These are phyloP conservation scores for Neomicropteryx cornuta DNA, from an alignment of 1,140 invertebrate species.

Conservation along the genomic window DNA sequence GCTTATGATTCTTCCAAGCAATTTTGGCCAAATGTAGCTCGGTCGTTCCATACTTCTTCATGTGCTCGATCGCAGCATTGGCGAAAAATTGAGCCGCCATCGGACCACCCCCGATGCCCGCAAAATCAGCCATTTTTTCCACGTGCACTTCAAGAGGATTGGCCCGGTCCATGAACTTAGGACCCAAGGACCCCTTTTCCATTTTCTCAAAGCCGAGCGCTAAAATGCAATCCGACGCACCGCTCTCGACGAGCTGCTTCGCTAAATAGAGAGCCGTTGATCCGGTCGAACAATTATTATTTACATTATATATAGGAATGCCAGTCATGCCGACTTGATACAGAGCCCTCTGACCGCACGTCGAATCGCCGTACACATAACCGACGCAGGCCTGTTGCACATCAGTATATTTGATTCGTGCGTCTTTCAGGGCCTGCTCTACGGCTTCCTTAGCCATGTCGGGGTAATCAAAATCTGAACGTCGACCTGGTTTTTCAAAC, in stretches of 20 bases:
- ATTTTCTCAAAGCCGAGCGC: slow-evolving; percentile 98
- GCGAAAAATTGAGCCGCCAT: slow-evolving; percentile 94
- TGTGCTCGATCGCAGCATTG: slow-evolving; percentile 92
- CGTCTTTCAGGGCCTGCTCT: slow-evolving; percentile 78
- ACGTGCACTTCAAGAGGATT: slow-evolving; percentile 93
- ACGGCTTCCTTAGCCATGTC: slow-evolving; percentile 91
- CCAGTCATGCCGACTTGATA: slow-evolving; percentile 95
- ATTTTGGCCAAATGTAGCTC: slow-evolving; percentile 93
- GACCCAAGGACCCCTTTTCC: slow-evolving; percentile 78
- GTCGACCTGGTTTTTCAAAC: slow-evolving; percentile 69
- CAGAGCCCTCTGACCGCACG: slow-evolving; percentile 86
- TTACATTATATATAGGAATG: slow-evolving; percentile 96
- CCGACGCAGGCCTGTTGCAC: slow-evolving; percentile 86
- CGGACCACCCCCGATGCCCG: slow-evolving; percentile 68
- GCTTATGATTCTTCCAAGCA: slow-evolving; percentile 94
- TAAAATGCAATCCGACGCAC: slow-evolving; percentile 74
- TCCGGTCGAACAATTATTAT: slow-evolving; percentile 97
- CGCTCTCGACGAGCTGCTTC: slow-evolving; percentile 83
- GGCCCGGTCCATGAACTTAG: slow-evolving; percentile 74
- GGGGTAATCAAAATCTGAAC: slow-evolving; percentile 81
- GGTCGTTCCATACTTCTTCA: slow-evolving; percentile 93
- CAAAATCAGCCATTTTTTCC: slow-evolving; percentile 69
- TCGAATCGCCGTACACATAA: slow-evolving; percentile 96
- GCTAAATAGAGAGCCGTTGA: slow-evolving; percentile 83
- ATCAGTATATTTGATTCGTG: slow-evolving; percentile 64